Conservation (phyloP, 2,797 vertebrate genomes). For the Clamator glandarius region DNA sequence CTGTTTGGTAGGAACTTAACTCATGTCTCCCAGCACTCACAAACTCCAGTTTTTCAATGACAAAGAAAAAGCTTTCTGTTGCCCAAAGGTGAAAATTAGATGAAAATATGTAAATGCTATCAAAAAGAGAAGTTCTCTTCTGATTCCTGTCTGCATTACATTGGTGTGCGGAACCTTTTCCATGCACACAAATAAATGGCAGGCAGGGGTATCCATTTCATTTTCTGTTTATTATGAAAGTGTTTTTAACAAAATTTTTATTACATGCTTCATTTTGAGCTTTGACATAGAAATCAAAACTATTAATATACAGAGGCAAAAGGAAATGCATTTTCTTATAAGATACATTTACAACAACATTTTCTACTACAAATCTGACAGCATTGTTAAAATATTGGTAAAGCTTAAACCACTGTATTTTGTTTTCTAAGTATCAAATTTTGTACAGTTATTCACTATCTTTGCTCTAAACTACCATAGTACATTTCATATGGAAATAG, state of each 20-base stretch:
- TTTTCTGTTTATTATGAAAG: slow-evolving; percentile 75
- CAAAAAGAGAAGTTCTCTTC: background rate
- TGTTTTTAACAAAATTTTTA: slow-evolving; percentile 64
- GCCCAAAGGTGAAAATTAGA: background rate
- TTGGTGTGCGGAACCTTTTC: background rate
- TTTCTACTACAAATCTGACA: slow-evolving; percentile 57
- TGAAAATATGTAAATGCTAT: background rate
- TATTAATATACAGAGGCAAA: slow-evolving; percentile 66
- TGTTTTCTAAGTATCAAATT: slow-evolving; percentile 65
- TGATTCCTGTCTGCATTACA: background rate
- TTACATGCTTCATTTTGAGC: slow-evolving; percentile 72
- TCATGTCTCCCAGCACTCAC: background rate
- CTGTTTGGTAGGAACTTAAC: background rate
- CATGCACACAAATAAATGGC: background rate
- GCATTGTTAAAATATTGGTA: slow-evolving; percentile 61
- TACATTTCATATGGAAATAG: slow-evolving; percentile 61
- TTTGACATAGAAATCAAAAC: slow-evolving; percentile 69
- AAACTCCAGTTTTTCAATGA: background rate
- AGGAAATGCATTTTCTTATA: slow-evolving; percentile 51
- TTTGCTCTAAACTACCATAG: slow-evolving; percentile 46
- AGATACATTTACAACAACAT: slow-evolving; percentile 70
- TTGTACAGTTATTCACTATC: slow-evolving; percentile 66
- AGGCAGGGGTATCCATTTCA: background rate
- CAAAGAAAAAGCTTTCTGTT: background rate
- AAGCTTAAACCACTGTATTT: slow-evolving; percentile 52